Evolutionary conservation across 2,797 vertebrate genomes (phyloP).

Genomic region (Tolypeutes matacus): DNA sequence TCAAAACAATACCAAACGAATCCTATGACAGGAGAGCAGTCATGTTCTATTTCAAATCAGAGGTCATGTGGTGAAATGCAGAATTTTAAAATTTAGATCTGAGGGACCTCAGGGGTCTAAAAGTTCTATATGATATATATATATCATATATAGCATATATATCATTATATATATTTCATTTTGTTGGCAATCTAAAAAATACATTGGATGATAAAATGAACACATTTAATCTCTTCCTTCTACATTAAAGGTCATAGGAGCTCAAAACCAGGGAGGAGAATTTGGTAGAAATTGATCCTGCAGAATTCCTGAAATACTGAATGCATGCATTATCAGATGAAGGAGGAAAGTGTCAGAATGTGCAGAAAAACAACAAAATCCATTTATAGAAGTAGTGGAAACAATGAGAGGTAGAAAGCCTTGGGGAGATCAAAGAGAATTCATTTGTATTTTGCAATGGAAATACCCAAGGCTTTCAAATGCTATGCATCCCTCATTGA

Average conservation of each 20-base stretch:
- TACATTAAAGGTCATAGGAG: not conserved
- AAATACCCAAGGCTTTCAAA: not conserved
- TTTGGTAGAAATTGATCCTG: not conserved
- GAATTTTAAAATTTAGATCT: not conserved
- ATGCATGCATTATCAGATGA: not conserved
- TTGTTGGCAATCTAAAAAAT: not conserved
- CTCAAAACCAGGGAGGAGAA: not conserved
- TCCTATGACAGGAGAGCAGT: not conserved
- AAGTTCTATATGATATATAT: not conserved
- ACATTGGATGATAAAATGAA: not conserved
- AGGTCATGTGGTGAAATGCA: not conserved
- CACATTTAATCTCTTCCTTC: not conserved
- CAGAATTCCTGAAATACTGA: not conserved
- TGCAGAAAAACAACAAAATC: not conserved
- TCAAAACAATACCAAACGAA: slow-evolving; percentile 41
- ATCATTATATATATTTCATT: not conserved
- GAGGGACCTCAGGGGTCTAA: not conserved
- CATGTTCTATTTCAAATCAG: not conserved
- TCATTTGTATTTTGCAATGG: not conserved
- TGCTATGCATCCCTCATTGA: not conserved
- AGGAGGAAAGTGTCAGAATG: not conserved
- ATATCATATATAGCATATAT: no score
- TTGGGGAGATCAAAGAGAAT: not conserved
- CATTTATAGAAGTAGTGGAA: not conserved
- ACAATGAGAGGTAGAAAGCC: not conserved